Percentiles rank a stretch among this genome's conserved stretches.
Evolutionary conservation across 1,140 invertebrate genomes (phyloP).

Genomic region (Cydia pomonella): DNA sequence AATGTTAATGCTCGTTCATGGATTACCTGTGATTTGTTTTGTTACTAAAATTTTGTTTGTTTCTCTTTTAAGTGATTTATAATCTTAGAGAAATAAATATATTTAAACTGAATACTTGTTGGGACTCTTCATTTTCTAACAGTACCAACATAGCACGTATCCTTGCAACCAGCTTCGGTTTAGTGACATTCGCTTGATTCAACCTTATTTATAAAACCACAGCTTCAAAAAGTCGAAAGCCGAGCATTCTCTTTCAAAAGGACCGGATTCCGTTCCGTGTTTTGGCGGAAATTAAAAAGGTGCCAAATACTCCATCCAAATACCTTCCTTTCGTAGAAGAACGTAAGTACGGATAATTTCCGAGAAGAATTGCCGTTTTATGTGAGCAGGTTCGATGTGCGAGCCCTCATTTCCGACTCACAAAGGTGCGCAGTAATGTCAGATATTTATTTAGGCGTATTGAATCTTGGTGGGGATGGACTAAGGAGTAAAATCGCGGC

Average conservation of each 20-base stretch:
- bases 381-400: neutral
- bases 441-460: conserved; percentile 32
- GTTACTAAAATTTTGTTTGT: too few species aligned
- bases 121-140: too few species aligned
- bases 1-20: too few species aligned
- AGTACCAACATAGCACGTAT: too few species aligned
- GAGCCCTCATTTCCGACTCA: conserved; percentile 17
- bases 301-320: conserved; percentile 8
- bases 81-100: too few species aligned
- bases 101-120: too few species aligned
- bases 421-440: conserved; percentile 30
- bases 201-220: neutral
- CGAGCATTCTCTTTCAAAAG: neutral
- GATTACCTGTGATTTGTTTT: too few species aligned
- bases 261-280: conserved; percentile 24
- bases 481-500: neutral
- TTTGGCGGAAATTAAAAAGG: conserved; percentile 29
- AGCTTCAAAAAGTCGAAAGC: too few species aligned
- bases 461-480: neutral
- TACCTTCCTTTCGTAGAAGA: neutral
- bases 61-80: too few species aligned
- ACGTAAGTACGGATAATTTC: neutral
- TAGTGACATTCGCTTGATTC: neutral
- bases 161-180: neutral
- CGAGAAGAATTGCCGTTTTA: neutral